A percentile compares a stretch with the other conserved stretches of the same genome.
Conservation (phyloP, 2,113 vertebrate species). For the Irena cyanogastra region DNA sequence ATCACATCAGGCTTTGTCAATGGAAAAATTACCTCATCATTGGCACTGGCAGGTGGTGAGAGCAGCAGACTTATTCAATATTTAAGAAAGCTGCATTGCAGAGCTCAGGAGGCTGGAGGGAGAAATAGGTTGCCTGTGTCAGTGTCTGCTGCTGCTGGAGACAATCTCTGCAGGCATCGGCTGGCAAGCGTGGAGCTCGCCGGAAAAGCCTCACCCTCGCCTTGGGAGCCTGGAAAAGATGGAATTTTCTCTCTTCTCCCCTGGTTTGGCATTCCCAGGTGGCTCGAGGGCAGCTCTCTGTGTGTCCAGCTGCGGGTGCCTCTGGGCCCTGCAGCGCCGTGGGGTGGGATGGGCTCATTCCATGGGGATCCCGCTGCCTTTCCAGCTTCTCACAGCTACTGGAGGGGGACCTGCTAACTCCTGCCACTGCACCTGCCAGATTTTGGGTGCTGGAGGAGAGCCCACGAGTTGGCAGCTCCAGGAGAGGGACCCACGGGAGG, state of each 20-base stretch:
- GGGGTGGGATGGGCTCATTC: not conserved
- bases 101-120: slow-evolving; percentile 41
- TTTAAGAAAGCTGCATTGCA: slow-evolving; percentile 76
- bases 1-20: slow-evolving; percentile 42
- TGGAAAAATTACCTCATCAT: slow-evolving; percentile 26
- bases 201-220: not conserved
- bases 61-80: slow-evolving; percentile 60
- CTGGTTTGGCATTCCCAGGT: rapidly evolving
- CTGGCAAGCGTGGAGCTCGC: not conserved
- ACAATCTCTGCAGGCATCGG: slow-evolving; percentile 30
- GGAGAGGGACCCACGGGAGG: not conserved
- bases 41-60: slow-evolving; percentile 45
- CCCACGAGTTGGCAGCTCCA: rapidly evolving
- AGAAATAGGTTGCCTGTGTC: slow-evolving; percentile 53
- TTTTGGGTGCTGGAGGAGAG: not conserved
- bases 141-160: slow-evolving; percentile 50
- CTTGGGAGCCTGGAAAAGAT: not conserved
- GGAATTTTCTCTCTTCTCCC: not conserved
- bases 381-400: not conserved
- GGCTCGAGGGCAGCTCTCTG: not conserved
- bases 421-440: rapidly evolving
- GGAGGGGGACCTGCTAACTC: rapidly evolving
- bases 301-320: rapidly evolving
- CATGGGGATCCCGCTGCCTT: rapidly evolving
- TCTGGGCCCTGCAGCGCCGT: not conserved